phyloP scores from a whole-genome alignment of 1,140 invertebrate genomes.

The Magallana angulata region DNA sequence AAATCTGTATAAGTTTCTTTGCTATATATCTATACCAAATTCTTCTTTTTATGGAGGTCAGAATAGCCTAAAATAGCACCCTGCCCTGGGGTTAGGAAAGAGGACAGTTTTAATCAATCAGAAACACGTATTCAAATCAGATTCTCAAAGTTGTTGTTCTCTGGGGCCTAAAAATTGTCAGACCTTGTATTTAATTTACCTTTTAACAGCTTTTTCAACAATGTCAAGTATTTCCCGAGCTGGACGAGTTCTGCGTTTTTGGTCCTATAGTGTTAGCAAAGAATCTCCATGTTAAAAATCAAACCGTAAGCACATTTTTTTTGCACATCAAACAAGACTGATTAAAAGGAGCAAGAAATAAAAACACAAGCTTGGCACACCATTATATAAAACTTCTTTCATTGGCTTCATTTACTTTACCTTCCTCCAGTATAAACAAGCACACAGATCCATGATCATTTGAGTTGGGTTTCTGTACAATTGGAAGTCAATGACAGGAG shows the following conservation, averaged over 20 bases:
- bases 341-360: background rate
- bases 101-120: background rate
- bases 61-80: too few species aligned
- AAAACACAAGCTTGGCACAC: background rate
- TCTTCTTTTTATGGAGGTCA: too few species aligned
- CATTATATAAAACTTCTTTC: too few species aligned
- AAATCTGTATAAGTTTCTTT: too few species aligned
- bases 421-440: slow-evolving; percentile 58
- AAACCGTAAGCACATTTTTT: background rate
- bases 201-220: slow-evolving; percentile 10
- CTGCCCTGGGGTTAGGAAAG: background rate
- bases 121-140: background rate
- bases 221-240: slow-evolving; percentile 22
- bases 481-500: slow-evolving; percentile 39
- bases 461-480: slow-evolving; percentile 49
- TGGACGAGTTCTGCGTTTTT: slow-evolving; percentile 10
- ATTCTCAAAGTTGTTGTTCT: background rate
- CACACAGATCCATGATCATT: slow-evolving; percentile 57
- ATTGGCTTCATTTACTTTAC: slow-evolving; percentile 6
- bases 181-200: background rate
- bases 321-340: background rate
- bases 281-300: background rate
- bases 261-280: background rate
- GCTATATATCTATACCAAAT: too few species aligned
- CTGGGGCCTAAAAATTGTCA: too few species aligned